Percentiles rank a stretch among this genome's conserved stretches.
Evolutionary conservation across 2,888 invertebrate genomes (phyloP).

Genomic region (Lacanobia wlatinum): DNA sequence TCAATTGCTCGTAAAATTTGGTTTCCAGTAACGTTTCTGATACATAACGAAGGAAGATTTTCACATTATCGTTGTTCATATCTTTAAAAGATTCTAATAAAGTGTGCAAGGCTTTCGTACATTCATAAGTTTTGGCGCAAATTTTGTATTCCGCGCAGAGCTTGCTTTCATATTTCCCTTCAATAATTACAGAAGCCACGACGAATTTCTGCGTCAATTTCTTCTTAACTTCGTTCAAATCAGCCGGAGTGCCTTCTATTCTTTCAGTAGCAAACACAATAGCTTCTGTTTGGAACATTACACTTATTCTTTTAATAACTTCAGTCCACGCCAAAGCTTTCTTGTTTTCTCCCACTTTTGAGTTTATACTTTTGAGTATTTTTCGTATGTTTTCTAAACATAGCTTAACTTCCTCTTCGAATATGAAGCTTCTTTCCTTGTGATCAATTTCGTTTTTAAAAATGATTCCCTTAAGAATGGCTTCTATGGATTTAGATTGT

Average conservation of each 20-base stretch:
- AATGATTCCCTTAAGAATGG: conserved; percentile 70
- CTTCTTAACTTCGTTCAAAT: conserved; percentile 65
- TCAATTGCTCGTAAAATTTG: conserved; percentile 72
- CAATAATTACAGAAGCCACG: conserved; percentile 72
- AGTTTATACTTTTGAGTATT: conserved; percentile 68
- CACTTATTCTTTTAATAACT: conserved; percentile 78
- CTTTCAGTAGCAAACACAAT: conserved; percentile 65
- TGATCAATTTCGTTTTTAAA: conserved; percentile 34
- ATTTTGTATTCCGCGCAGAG: conserved; percentile 75
- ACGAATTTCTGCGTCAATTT: conserved; percentile 73
- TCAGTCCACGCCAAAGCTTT: conserved; percentile 74
- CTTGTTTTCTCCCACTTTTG: conserved; percentile 65
- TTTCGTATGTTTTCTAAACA: conserved; percentile 70
- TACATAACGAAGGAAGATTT: conserved; percentile 62
- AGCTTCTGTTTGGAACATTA: conserved; percentile 75
- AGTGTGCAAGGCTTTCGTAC: conserved; percentile 72
- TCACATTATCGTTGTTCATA: conserved; percentile 68
- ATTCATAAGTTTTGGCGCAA: conserved; percentile 74
- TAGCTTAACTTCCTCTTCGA: conserved; percentile 70
- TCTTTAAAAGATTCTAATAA: conserved; percentile 70
- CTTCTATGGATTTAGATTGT: conserved; percentile 72
- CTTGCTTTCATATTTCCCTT: conserved; percentile 73
- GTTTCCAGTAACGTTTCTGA: conserved; percentile 63
- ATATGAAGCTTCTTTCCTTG: conserved; percentile 57
- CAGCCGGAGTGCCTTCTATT: conserved; percentile 62